Evolutionary conservation across 2,797 vertebrate genomes (phyloP).

Genomic region (Phoebastria nigripes): DNA sequence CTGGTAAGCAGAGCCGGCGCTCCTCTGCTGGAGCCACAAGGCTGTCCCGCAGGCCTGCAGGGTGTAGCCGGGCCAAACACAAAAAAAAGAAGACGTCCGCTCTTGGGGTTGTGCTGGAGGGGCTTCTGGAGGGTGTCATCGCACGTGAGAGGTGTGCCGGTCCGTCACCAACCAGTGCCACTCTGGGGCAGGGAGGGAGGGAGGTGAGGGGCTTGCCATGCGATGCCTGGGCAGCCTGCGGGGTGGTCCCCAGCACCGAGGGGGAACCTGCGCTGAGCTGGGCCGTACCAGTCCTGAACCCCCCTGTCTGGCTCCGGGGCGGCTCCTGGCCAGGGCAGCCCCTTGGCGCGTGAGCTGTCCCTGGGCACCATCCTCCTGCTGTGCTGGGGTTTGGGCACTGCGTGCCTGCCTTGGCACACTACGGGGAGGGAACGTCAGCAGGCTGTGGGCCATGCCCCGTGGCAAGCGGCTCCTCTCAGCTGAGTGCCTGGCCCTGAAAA

Average conservation of each 20-base stretch:
- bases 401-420: not conserved
- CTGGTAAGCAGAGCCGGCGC: not conserved
- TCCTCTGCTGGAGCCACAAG: accelerated
- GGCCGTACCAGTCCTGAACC: not conserved
- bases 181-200: not conserved
- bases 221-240: accelerated
- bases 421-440: accelerated
- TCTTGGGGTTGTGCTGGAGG: accelerated
- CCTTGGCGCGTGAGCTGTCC: accelerated
- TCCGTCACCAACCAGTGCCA: accelerated
- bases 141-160: accelerated
- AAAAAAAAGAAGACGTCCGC: not conserved
- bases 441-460: not conserved
- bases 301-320: not conserved
- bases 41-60: not conserved
- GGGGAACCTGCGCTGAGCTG: accelerated
- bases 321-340: not conserved
- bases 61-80: not conserved
- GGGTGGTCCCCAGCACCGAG: accelerated
- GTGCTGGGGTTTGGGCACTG: accelerated
- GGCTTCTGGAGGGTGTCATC: not conserved
- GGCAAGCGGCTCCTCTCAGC: not conserved
- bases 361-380: not conserved
- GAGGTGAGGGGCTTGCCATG: accelerated
- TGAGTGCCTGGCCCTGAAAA: not conserved